Percentiles rank a stretch among this genome's conserved stretches.
phyloP scores from a whole-genome alignment of 2,888 invertebrate genomes.

The Syrphus vitripennis region DNA sequence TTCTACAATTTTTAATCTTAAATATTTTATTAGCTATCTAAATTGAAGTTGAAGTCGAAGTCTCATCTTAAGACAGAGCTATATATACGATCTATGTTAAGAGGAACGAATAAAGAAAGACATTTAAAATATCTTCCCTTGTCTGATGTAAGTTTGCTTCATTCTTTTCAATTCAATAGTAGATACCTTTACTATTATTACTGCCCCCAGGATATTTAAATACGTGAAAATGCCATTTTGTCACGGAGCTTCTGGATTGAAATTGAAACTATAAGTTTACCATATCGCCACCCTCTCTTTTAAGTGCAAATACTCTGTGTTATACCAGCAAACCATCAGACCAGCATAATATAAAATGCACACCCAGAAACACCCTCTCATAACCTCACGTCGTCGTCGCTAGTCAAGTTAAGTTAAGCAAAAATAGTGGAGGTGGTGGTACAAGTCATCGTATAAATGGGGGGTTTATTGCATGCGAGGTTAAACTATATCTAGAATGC shows the following conservation, averaged over 20 bases:
- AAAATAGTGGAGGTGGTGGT: neutral
- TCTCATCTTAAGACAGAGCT: neutral
- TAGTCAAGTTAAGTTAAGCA: neutral
- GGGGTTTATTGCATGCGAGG: conserved; percentile 13
- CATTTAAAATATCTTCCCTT: neutral
- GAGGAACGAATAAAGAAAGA: neutral
- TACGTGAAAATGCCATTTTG: conserved; percentile 15
- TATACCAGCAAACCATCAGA: neutral
- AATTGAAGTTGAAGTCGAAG: neutral
- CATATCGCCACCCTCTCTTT: neutral
- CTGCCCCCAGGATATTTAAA: conserved; percentile 27
- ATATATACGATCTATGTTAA: neutral
- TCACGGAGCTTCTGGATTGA: neutral
- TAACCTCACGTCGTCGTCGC: neutral
- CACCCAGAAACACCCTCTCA: conserved; percentile 2
- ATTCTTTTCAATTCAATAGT: neutral
- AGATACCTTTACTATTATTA: neutral
- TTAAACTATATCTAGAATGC: neutral
- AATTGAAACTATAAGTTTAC: neutral
- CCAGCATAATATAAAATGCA: conserved; percentile 1
- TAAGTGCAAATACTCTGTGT: neutral
- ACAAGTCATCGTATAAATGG: neutral
- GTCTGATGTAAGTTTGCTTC: neutral
- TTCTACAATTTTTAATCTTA: neutral
- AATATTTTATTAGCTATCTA: conserved; percentile 17